Percentiles rank a stretch among this genome's conserved stretches.
Evolutionary conservation across 2,797 vertebrate species (phyloP).

Genomic region (Stomatorhinus walkeri): DNA sequence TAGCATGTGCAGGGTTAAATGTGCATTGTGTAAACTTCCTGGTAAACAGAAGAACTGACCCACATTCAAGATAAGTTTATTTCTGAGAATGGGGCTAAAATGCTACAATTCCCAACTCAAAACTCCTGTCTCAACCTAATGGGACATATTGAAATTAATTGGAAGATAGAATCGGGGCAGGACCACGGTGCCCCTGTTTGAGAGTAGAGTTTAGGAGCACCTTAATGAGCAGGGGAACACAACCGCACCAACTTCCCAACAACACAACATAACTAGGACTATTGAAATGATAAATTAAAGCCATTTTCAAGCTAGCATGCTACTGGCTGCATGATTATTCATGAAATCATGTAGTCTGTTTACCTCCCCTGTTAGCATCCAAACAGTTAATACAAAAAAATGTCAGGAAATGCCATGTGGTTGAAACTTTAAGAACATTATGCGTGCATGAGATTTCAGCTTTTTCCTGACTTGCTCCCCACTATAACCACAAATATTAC

Average conservation of each 20-base stretch:
- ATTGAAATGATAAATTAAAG: not conserved
- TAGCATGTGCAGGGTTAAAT: not conserved
- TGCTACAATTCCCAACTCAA: not conserved
- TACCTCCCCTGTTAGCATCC: not conserved
- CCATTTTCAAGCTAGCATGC: not conserved
- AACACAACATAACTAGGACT: not conserved
- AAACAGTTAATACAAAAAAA: not conserved
- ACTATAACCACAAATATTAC: slow-evolving; percentile 6
- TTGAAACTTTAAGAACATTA: not conserved
- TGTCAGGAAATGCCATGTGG: not conserved
- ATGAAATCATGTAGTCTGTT: not conserved
- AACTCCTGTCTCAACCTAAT: not conserved
- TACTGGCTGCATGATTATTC: not conserved
- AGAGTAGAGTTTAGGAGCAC: not conserved
- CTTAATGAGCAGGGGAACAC: not conserved
- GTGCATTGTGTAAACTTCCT: not conserved
- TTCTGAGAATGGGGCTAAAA: not conserved
- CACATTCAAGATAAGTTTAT: not conserved
- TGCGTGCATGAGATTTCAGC: not conserved
- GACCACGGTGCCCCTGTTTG: not conserved
- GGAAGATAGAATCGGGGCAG: not conserved
- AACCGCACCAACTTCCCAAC: not conserved
- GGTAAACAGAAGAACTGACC: not conserved
- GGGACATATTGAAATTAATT: not conserved
- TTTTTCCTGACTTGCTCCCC: not conserved